Base-by-base conservation (phyloP, 2,113 vertebrate species). In the Pelmatolapia mariae region DNA sequence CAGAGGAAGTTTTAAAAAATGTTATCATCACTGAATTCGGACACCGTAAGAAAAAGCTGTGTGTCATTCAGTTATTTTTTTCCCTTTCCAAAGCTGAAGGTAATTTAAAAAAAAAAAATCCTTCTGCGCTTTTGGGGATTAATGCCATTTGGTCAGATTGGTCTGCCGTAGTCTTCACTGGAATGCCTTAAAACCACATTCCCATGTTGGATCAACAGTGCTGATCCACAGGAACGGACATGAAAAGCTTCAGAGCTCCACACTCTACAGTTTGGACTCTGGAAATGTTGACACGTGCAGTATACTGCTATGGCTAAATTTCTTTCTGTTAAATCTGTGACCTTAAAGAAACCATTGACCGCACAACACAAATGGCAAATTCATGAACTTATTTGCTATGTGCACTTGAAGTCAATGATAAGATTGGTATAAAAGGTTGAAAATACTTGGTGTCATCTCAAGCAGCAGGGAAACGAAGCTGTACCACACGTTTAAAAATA, bases 171-270 rank as follows among this genome's bases (percentile, higher is more conserved):
- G 93, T 83, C 80, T 81, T 88, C 89, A 88, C 83, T 92, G 94
- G 92, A 91, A 95, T 94, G 91, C 86, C 86, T 87, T 94, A 91
- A 92, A 93, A 90, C 92, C 92, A 94, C 93, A 95, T 93, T 94
- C 91, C 88, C 89, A 83, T 92, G 89, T 89, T 16, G 90, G 91
- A 91, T 94, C 92, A 93, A 87, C 84, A 86, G 80, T 81, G 78
- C 68, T 91, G 89, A 95, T 90, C 92, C 91, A 31, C 85, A 91
- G 88, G 87, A 94, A 91, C 87, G 88, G 89, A 91, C 89, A 53
- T 40, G 82, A 90, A 93, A 92, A 91, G 87, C 83, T 91, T 24
- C 52, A 47, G 81, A 63, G 50, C 80, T 68, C 33, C 56, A 52
- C 57, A 53, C 84, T 86, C 66, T 66, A 29, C 88, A 81, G 66